Evolutionary conservation across 2,797 vertebrate genomes (phyloP), one percentile per base, ranked within the genome.

Genomic region (Enteromius fasciolatus): DNA sequence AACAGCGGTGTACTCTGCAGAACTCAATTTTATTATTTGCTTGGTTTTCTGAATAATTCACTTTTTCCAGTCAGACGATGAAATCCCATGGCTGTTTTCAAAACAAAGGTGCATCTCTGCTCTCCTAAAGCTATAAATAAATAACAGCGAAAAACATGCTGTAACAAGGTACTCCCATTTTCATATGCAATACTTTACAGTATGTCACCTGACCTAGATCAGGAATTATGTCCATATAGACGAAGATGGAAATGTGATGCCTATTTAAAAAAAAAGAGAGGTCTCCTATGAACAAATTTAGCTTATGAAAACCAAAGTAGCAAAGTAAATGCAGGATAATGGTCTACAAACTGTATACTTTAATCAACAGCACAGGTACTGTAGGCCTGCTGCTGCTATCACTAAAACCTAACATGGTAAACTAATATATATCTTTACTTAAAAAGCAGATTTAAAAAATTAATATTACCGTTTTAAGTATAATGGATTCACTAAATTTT

Each of bases 21-120:
- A 81, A 46, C 67, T 76, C 41, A 68, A 12, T 81, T 69, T 75
- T 76, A 80, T 76, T 50, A 84, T 70, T 81, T 84, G 41, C 57
- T 46, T 76, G 39, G 54, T 69, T 72, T 63, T 77, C 59, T 85
- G n/a, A 85, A 85, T 85, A 73, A 82, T 85, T 82, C 48, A 85
- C 25, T 72, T 85, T 77, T 70, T 61, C 28, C n/a, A 61, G 74
- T 77, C 74, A 33, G 64, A 77, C 28, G n/a, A 82, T 54, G 73
- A 41, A 72, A 78, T 77, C 84, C 80, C 74, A 73, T 23, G 54
- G 44, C 48, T 72, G 78, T 76, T 73, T 73, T 77, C 59, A 82
- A 81, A 85, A 70, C 75, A 78, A 78, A 85, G 74, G 74, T 82
- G 46, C 80, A 85, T 82, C 61, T 78, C 67, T 77, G 44, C 66